Base-by-base conservation (phyloP, 2,888 invertebrate species). In the Temnothorax unifasciatus region DNA sequence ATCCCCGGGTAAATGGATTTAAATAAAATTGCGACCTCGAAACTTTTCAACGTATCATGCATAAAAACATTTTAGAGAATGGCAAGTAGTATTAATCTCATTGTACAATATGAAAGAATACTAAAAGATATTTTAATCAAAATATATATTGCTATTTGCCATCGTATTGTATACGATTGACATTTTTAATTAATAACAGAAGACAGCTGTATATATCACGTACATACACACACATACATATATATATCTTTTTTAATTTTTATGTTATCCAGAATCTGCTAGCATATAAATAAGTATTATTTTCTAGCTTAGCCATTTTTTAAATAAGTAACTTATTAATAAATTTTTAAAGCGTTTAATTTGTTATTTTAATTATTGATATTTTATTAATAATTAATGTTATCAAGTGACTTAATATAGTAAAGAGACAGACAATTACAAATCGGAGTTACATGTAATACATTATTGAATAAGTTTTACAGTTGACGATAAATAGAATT, bases 21-120 rank as follows among this genome's bases (percentile, higher is more conserved):
- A 66, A 66, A 77, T 50, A 18, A 44, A 38, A n/a, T 44, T 74
- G 18, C 44, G 25, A 59, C n/a, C 11, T 64, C 38, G 34, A 79
- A 44, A 44, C 3, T n/a, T 29, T 29, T 25, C 13, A 54, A 77
- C 13, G 18, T n/a, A 34, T 13, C 4, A 11, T 57, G n/a, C 41
- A 57, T 66, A 54, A 25, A 38, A 41, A 29, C 18, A 64, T 29
- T 41, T 29, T 59, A 66, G 13, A 25, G 6, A 63, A 21, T 50
- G n/a, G 21, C 13, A 34, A 52, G 18, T 18, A 21, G 6, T 52
- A 54, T 64, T 47, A 3, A 25, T 54, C 52, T 66, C 6, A n/a
- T 18, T 11, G 8, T 25, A 38, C 34, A 5, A 0, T 18, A 4
- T 25, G 9, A 41, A 69, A 41, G 8, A 34, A 6, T 38, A 34